Conservation (phyloP, 2,797 vertebrate genomes). For the Champsocephalus gunnari region DNA sequence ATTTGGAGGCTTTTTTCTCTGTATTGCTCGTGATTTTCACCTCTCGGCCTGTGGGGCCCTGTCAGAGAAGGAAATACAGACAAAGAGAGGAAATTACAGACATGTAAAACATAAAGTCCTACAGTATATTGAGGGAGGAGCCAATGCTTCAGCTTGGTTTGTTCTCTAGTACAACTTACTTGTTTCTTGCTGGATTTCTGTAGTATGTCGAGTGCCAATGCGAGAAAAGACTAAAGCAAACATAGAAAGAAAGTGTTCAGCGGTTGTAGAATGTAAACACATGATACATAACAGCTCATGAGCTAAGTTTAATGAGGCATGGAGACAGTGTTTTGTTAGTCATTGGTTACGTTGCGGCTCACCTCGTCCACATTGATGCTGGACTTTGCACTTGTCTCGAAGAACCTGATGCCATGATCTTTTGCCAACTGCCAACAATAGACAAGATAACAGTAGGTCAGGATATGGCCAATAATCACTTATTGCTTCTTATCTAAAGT, state of each 20-base stretch:
- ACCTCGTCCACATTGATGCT: constrained; percentile 96
- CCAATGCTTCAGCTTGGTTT: neutral
- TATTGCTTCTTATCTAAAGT: constrained; percentile 64
- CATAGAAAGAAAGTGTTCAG: neutral
- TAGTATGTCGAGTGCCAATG: constrained; percentile 91
- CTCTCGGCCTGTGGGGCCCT: constrained; percentile 80
- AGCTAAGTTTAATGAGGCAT: neutral
- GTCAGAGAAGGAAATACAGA: constrained; percentile 29
- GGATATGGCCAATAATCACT: constrained; percentile 28
- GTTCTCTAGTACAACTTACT: constrained; percentile 67
- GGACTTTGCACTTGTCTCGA: constrained; percentile 96
- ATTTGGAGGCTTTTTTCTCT: constrained; percentile 85
- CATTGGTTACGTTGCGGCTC: constrained; percentile 42
- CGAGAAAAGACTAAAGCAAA: constrained; percentile 86
- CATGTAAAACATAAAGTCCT: neutral
- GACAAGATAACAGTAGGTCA: constrained; percentile 25
- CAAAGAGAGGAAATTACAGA: neutral
- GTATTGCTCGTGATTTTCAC: constrained; percentile 83
- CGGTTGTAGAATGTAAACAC: neutral
- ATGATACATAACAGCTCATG: neutral
- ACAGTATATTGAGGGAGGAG: neutral
- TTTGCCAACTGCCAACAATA: constrained; percentile 87
- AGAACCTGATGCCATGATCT: constrained; percentile 93
- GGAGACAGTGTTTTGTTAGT: neutral
- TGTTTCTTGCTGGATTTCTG: constrained; percentile 86